A percentile compares a stretch with the other conserved stretches of the same genome.
Conservation (phyloP, 2,797 vertebrate genomes). For the Yasuhikotakia modesta region DNA sequence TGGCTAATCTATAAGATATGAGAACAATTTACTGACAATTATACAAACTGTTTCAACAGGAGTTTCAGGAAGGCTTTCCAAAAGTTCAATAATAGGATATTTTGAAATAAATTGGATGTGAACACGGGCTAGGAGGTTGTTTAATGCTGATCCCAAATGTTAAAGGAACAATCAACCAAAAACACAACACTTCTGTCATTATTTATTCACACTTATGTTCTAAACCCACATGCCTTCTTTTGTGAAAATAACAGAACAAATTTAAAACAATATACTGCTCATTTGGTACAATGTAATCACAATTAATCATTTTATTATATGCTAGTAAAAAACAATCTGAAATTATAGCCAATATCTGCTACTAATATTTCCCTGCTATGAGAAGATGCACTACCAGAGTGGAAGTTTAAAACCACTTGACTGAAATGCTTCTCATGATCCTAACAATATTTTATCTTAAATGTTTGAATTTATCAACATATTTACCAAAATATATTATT, state of each 20-base stretch:
- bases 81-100: conserved; percentile 37
- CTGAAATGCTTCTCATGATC: too few species aligned
- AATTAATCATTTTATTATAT: background rate
- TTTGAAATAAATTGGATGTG: conserved; percentile 37
- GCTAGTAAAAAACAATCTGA: too few species aligned
- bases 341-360: too few species aligned
- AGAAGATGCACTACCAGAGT: too few species aligned
- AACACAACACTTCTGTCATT: background rate
- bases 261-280: background rate
- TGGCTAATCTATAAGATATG: conserved; percentile 43
- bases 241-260: too few species aligned
- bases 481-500: too few species aligned
- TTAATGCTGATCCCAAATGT: background rate
- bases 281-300: background rate
- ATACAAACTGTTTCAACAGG: conserved; percentile 41
- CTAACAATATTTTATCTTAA: too few species aligned
- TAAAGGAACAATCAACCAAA: background rate
- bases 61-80: conserved; percentile 35
- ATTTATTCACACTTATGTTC: background rate
- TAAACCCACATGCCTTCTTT: too few species aligned
- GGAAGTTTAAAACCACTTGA: too few species aligned
- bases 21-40: conserved; percentile 53
- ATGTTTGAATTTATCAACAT: too few species aligned
- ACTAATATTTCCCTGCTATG: too few species aligned
- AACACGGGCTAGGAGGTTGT: conserved; percentile 17